phyloP scores from a whole-genome alignment of 2,797 vertebrate species.

The Semaprochilodus insignis region DNA sequence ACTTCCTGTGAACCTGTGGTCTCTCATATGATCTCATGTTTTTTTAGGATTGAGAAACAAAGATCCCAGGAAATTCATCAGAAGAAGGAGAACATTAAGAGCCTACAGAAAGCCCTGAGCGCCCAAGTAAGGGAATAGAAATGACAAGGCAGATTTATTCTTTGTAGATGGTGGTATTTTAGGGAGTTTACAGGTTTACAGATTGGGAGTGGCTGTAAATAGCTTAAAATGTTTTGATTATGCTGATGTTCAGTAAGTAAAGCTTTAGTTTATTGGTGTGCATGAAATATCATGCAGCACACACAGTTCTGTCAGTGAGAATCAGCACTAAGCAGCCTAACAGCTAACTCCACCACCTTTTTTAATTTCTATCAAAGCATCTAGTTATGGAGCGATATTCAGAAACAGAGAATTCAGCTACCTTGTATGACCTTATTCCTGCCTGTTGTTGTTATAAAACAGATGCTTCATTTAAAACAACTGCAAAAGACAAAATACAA shows the following conservation, averaged over 20 bases:
- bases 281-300: background rate
- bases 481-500: too few species aligned
- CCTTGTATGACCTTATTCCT: too few species aligned
- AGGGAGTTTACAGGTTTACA: background rate
- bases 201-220: background rate
- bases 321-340: too few species aligned
- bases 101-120: conserved; percentile 40
- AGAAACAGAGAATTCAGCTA: too few species aligned
- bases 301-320: too few species aligned
- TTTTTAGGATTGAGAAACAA: conserved; percentile 36
- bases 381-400: too few species aligned
- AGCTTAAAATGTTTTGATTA: background rate
- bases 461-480: too few species aligned
- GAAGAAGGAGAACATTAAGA: conserved; percentile 36
- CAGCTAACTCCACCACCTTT: too few species aligned
- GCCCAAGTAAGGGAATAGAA: conserved; percentile 35
- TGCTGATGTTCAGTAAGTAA: background rate
- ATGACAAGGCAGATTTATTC: background rate
- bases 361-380: too few species aligned
- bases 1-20: background rate
- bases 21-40: background rate
- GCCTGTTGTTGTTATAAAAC: too few species aligned
- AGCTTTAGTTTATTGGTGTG: background rate
- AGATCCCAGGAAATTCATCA: conserved; percentile 24
- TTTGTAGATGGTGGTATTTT: background rate